A percentile compares a stretch with the other conserved stretches of the same genome.
Evolutionary conservation across 1,140 invertebrate species (phyloP).

Genomic region (Papilio polytes): DNA sequence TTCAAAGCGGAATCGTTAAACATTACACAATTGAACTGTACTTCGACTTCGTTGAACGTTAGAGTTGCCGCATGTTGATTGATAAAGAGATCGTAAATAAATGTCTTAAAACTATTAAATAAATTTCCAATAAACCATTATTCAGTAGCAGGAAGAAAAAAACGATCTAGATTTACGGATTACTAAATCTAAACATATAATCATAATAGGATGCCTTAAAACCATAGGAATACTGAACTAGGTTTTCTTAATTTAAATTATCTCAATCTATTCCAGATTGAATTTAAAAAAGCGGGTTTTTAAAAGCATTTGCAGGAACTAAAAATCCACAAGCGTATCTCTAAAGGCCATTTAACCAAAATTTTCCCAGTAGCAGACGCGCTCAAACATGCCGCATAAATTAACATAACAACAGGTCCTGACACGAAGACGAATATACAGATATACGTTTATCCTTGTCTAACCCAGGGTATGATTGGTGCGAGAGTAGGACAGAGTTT

Average conservation of each 20-base stretch:
- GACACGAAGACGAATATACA: neutral
- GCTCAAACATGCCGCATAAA: slow-evolving; percentile 30
- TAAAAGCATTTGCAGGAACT: neutral
- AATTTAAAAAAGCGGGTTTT: neutral
- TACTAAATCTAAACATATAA: too few species aligned
- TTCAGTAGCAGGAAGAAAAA: neutral
- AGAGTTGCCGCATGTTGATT: neutral
- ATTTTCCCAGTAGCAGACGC: slow-evolving; percentile 30
- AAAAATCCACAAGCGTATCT: slow-evolving; percentile 4
- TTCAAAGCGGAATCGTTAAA: neutral
- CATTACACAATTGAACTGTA: neutral
- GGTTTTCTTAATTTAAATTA: neutral
- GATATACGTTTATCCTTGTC: slow-evolving; percentile 19
- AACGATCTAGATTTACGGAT: too few species aligned
- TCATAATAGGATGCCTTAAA: too few species aligned
- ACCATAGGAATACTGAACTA: too few species aligned
- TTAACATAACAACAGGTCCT: slow-evolving; percentile 36
- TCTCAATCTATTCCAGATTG: neutral
- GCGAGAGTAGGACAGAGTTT: slow-evolving; percentile 18
- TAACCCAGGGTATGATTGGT: neutral
- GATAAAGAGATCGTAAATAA: neutral
- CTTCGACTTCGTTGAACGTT: neutral
- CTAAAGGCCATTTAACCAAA: slow-evolving; percentile 29
- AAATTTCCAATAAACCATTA: neutral
- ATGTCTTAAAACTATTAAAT: neutral